Evolutionary conservation across 2,888 invertebrate genomes (phyloP), one percentile per base, ranked within the genome.

Genomic region (Crossocerus cetratus): DNA sequence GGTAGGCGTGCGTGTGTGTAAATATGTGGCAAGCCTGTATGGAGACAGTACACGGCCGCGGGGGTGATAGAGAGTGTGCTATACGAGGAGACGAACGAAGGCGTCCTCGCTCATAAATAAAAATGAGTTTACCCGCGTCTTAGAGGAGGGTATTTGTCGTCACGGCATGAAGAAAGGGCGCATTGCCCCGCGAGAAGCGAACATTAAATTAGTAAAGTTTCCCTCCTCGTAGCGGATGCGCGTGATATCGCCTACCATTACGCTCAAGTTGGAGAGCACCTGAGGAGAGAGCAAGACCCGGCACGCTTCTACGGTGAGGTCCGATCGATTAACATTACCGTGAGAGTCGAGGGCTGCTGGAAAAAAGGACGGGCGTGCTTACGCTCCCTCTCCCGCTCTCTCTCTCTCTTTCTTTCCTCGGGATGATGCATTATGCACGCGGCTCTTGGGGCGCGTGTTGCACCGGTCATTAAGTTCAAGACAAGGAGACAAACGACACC

Each of bases 71-170:
- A 32, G 8, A 32, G 32, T 32, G 11, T 32, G 32, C 32, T 32
- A 32, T 32, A 32, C 32, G 32, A 32, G 8, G 32, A 32, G 62
- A 20, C 44, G 63, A 62, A 69, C 49, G 32, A 53, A 69, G 58
- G 70, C 66, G 62, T 68, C 76, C 60, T 73, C 65, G 70, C 70
- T 76, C 71, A 80, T 79, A 76, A 79, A 78, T 78, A 78, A 78
- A 69, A 76, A 79, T 72, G 76, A 79, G 76, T 72, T 70, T 73
- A 72, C 69, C 32, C 63, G 44, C 44, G 49, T 57, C 23, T 72
- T 45, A 49, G 21, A 60, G 8, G 14, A 60, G 61, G 75, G 72
- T 75, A 72, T 75, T 78, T 75, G 78, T 75, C 71, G 78, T 64
- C 69, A 64, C 62, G 59, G 22, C 60, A 59, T 64, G 49, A 32